A percentile compares a stretch with the other conserved stretches of the same genome.
Conservation (phyloP, 2,113 vertebrate genomes). For the Phylloscopus trochiloides region DNA sequence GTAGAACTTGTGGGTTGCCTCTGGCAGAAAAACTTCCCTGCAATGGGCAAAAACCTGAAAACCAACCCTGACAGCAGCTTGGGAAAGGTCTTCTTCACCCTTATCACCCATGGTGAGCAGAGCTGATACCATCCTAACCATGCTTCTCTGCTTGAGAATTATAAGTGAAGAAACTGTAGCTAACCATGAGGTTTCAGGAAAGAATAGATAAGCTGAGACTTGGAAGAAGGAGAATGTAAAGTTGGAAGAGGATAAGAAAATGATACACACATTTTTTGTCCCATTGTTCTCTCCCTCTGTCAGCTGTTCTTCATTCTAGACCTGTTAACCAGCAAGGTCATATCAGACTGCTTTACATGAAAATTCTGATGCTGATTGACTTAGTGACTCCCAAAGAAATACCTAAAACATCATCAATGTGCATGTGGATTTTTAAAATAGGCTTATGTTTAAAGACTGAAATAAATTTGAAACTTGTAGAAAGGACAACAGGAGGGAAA, state of each 20-base stretch:
- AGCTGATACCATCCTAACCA: neutral
- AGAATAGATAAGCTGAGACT: neutral
- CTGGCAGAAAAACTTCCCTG: neutral
- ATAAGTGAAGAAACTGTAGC: neutral
- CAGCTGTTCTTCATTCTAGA: neutral
- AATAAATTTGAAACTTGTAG: neutral
- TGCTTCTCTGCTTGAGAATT: neutral
- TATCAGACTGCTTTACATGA: neutral
- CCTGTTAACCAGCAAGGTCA: neutral
- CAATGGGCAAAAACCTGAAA: neutral
- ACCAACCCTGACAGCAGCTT: neutral
- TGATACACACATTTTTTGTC: neutral
- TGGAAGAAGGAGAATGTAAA: neutral
- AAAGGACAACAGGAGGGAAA: neutral
- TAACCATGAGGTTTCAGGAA: neutral
- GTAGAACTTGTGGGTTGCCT: neutral
- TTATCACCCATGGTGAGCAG: fast-evolving
- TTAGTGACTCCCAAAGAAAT: neutral
- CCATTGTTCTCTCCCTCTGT: neutral
- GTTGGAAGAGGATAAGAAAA: neutral
- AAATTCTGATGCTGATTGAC: neutral
- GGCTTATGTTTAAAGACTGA: neutral
- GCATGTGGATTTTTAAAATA: neutral
- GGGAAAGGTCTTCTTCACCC: neutral
- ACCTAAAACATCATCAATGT: neutral